A percentile compares a stretch with the other conserved stretches of the same genome.
phyloP scores from a whole-genome alignment of 1,140 invertebrate genomes.

The Lepidurus arcticus region DNA sequence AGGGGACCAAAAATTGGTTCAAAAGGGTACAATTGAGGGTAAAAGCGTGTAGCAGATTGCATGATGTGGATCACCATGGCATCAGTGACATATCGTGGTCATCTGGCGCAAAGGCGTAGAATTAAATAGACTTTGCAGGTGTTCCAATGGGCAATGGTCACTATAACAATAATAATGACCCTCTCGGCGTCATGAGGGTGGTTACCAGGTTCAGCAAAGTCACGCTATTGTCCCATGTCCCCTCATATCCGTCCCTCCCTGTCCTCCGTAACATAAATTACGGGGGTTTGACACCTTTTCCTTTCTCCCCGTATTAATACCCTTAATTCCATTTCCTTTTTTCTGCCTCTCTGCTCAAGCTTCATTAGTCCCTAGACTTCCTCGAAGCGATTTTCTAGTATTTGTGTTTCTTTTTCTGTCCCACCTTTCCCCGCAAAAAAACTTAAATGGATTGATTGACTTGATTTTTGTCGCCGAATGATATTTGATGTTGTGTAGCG shows the following conservation, averaged over 20 bases:
- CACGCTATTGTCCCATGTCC: background rate
- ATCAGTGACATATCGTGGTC: background rate
- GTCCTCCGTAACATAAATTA: background rate
- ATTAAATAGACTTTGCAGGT: background rate
- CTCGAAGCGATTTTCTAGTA: no score
- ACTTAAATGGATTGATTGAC: no score
- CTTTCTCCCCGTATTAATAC: no score
- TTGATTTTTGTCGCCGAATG: no score
- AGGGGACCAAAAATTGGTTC: background rate
- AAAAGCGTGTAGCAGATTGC: background rate
- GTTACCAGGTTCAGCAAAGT: background rate
- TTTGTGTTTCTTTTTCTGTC: no score
- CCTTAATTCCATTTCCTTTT: no score
- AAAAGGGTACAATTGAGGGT: background rate
- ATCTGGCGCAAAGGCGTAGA: background rate
- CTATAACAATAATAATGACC: constrained; percentile 11
- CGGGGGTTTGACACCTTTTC: background rate
- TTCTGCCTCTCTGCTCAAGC: no score
- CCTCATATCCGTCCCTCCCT: background rate
- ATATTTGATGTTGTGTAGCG: no score
- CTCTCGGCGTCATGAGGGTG: background rate
- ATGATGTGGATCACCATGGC: background rate
- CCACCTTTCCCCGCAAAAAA: no score
- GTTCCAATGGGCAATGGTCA: background rate
- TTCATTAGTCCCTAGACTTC: no score